phyloP scores from a whole-genome alignment of 2,888 invertebrate genomes.

The Dilophus febrilis region DNA sequence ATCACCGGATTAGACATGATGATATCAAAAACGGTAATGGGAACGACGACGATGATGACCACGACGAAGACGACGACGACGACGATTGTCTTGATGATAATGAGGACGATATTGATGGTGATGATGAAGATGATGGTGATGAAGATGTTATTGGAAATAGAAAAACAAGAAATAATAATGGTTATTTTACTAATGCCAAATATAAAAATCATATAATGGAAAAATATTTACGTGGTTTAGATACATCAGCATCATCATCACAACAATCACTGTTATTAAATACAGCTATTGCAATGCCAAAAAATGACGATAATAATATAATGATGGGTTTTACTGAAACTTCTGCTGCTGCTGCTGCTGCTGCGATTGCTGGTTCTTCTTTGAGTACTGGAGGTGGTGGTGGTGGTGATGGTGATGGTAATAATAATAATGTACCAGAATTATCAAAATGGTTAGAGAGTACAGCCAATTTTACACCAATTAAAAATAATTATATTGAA shows the following conservation, averaged over 20 bases:
- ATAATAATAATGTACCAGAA: too few species aligned
- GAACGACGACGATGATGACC: not conserved
- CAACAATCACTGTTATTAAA: not conserved
- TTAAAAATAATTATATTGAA: conserved; percentile 51
- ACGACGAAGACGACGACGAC: conserved; percentile 14
- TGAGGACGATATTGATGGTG: too few species aligned
- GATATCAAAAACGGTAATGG: too few species aligned
- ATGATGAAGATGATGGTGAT: too few species aligned
- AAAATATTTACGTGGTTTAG: conserved; percentile 34
- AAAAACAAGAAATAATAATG: conserved; percentile 2
- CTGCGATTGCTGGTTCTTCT: too few species aligned
- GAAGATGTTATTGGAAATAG: conserved; percentile 9
- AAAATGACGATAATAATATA: not conserved
- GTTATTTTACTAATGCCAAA: conserved; percentile 23
- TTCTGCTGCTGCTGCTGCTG: too few species aligned
- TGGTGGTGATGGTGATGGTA: conserved; percentile 38
- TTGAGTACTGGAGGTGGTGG: too few species aligned
- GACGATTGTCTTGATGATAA: conserved; percentile 25
- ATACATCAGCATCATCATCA: not conserved
- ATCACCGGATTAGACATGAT: too few species aligned
- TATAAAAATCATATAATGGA: conserved; percentile 43
- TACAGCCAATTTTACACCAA: conserved; percentile 54
- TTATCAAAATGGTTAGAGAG: conserved; percentile 61
- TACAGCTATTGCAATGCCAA: not conserved
- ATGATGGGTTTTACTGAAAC: conserved; percentile 12